Evolutionary conservation across 1,140 invertebrate species (phyloP), one percentile per base, ranked within the genome.

Genomic region (Aphaenogaster ashmeadi): DNA sequence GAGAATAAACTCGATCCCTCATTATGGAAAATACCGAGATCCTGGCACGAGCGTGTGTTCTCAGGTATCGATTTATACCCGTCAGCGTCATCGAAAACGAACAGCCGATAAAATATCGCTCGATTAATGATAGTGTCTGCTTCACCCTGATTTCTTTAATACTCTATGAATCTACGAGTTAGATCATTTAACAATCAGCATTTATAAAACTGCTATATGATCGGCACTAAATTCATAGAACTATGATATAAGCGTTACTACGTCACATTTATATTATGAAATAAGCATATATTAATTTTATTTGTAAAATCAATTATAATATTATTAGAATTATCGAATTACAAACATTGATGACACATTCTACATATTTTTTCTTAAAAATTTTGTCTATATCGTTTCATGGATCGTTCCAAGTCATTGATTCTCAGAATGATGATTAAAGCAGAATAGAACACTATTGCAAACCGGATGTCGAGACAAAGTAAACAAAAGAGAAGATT

Each of bases 11-110:
- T 33, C 60, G 62, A 72, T 67, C 44, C 69, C 79, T 88, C 87
- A 62, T 93, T 91, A 91, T 88, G 91, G 92, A 93, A 93, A 93
- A 92, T 92, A 84, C 87, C 89, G 62, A 60, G 74, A 77, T 81
- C 72, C 41, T 36, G 33, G 72, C 21, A n/a, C 41, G 33, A 47
- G 36, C 33, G 75, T 36, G 58, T 13, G 21, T 74, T 36, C 18
- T 58, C 75, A 21, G 18, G 6, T 78, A 90, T 90, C 83, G 87
- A 90, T 86, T 50, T 74, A 21, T 15, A 44, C 11, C 15, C 18
- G n/a, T 71, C 38, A 50, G 27, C 33, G 67, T 77, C 50, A 64
- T 78, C n/a, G 47, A 60, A 36, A 71, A 27, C 7, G 7, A 44
- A 47, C 5, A 38, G 33, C 6, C 21, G 18, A 83, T 71, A 74